Base-by-base conservation (phyloP, 2,113 vertebrate genomes). In the Lethenteron camtschaticum region DNA sequence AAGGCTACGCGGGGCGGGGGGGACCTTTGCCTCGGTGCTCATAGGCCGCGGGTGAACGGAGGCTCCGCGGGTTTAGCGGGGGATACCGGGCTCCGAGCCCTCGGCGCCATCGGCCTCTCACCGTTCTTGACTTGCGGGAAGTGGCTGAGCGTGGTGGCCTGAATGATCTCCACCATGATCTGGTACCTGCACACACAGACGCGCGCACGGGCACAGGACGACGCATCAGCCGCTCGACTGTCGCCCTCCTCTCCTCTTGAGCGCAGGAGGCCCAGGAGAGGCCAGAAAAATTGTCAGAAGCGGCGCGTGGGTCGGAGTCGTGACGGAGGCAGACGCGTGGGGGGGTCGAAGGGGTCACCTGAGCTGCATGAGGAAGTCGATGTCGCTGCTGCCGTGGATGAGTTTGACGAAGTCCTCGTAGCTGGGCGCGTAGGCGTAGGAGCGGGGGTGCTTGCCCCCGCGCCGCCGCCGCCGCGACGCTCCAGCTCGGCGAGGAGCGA, bases 381-480 rank as follows among this genome's bases (percentile, higher is more conserved):
- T 77, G 75, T 99, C 91, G 0, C 87, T 79, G 75, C 82, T 95
- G 80, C 85, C 86, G 77, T 84, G 90, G 79, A 99, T 99, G 70
- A 99, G 87, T 76, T 96, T 99, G 82, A 99, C 86, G 80, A 99
- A 99, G 75, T 96, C 91, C 78, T 99, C 94, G 11, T 99, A 96
- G 72, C 90, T 96, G 76, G 91, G 88, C 69, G 94, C 87, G 41
- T 99, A 96, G 69, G 89, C 91, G 79, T 99, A 99, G 74, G 88
- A 86, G 80, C 90, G 88, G 79, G 88, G 95, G 82, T 96, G 94
- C 75, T 87, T 90, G 70, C 90, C 60, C 82, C 89, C 82, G 86
- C 79, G 80, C 89, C 89, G 76, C 95, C 90, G 24, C 24, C 3
- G 24, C 41, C 41, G 75, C 94, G 80, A 79, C 85, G 86, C 77